Base-by-base conservation (phyloP, 1,140 invertebrate species). In the Tribolium castaneum region DNA sequence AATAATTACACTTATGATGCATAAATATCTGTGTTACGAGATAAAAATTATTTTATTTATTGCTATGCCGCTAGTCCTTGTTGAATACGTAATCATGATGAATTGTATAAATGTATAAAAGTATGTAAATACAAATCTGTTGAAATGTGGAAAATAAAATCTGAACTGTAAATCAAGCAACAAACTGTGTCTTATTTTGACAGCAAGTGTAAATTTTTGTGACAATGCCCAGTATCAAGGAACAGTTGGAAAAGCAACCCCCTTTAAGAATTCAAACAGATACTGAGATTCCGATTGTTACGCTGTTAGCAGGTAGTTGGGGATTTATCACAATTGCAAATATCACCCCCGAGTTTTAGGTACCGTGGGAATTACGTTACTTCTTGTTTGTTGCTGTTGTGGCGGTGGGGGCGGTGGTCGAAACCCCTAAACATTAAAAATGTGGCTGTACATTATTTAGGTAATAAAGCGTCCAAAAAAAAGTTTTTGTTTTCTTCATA, bases 51-150 rank as follows among this genome's bases (percentile, higher is more conserved):
- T 45, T 71, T 70, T 52, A 16, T 49, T 77, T 77, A 70, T 52
- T 71, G 59, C 34, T 54, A 66, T 70, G 10, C 45, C 9, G 51
- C 50, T 77, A 70, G 56, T 49, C 49, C 62, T 77, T 77, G 75
- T 77, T 77, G 70, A 77, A 51, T 70, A 76, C 56, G 59, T 76
- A 76, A 70, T 62, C 39, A 51, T 71, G 25, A 30, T 30, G 25
- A 30, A 51, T 51, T 77, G 75, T 77, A 77, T 72, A 72, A 72
- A 72, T 72, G 70, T 72, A 70, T 51, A 71, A 54, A 77, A 45
- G 9, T 70, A 75, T 77, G 75, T 77, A 77, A 77, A 77, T 77
- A 77, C 35, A 30, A 59, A 54, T 70, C 75, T 77, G 75, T 77
- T 77, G 52, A 9, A 50, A 77, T 77, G 75, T 77, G 75, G 62